phyloP scores from a whole-genome alignment of 2,113 vertebrate genomes.

The Probosciger aterrimus region DNA sequence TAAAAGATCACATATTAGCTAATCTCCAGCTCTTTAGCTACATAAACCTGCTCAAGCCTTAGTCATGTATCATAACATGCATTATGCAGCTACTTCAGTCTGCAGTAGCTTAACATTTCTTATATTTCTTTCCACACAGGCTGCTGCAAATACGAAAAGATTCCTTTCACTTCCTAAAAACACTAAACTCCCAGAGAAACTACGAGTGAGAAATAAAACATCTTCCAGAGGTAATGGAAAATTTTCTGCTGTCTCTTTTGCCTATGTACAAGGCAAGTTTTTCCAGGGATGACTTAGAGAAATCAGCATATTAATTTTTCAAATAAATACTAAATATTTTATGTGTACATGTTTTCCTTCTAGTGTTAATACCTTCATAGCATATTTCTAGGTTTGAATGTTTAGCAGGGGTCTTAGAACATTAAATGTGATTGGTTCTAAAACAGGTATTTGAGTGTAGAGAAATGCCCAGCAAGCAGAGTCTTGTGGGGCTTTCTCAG shows the following conservation, averaged over 20 bases:
- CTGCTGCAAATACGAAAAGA: constrained; percentile 70
- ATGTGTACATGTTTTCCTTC: not conserved
- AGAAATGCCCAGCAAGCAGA: not conserved
- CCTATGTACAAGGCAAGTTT: not conserved
- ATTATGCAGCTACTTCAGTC: not conserved
- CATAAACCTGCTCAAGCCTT: not conserved
- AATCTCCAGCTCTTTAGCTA: not conserved
- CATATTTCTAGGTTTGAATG: not conserved
- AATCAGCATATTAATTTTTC: not conserved
- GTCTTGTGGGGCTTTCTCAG: not conserved
- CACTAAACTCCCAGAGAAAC: constrained; percentile 78
- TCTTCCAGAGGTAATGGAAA: constrained; percentile 72
- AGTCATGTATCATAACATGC: not conserved
- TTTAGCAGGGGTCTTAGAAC: not conserved
- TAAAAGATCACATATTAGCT: constrained; percentile 39
- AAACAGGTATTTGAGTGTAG: not conserved
- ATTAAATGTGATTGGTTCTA: not conserved
- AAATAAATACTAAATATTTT: not conserved
- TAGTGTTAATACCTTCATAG: not conserved
- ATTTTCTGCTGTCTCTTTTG: not conserved
- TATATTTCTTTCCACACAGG: constrained; percentile 49
- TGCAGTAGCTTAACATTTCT: not conserved
- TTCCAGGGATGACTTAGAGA: not conserved
- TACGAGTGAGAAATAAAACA: constrained; percentile 71
- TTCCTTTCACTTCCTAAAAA: constrained; percentile 82